These are phyloP conservation scores for Apantesis nais DNA, from an alignment of 2,888 invertebrate genomes.

Conservation along the genomic window DNA sequence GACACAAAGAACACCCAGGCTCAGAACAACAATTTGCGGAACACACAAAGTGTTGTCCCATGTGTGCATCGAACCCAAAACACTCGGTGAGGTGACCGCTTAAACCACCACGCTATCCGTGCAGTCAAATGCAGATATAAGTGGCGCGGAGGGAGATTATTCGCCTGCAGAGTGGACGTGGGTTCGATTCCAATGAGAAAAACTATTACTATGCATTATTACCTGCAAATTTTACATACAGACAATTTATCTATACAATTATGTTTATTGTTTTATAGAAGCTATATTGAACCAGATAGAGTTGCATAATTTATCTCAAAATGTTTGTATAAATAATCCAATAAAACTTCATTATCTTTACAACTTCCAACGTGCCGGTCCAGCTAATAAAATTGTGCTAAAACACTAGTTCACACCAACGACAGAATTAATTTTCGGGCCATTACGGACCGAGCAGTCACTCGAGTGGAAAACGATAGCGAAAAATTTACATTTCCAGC, in stretches of 20 bases:
- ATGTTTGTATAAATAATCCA: background rate
- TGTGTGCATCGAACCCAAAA: too few species aligned
- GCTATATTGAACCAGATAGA: background rate
- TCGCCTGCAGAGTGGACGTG: too few species aligned
- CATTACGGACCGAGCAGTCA: slow-evolving; percentile 15
- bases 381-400: slow-evolving; percentile 4
- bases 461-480: slow-evolving; percentile 48
- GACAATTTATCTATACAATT: too few species aligned
- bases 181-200: background rate
- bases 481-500: slow-evolving; percentile 53
- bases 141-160: too few species aligned
- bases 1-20: too few species aligned
- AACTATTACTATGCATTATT: background rate
- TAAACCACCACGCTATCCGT: too few species aligned
- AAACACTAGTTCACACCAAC: slow-evolving; percentile 8
- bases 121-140: too few species aligned
- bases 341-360: background rate
- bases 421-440: slow-evolving; percentile 18
- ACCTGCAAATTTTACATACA: background rate
- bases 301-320: background rate
- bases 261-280: background rate
- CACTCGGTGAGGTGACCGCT: too few species aligned
- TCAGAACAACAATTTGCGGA: too few species aligned
- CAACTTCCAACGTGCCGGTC: background rate
- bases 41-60: too few species aligned